These are phyloP conservation scores for Burhinus oedicnemus DNA, from an alignment of 2,113 vertebrate genomes.

Conservation along the genomic window DNA sequence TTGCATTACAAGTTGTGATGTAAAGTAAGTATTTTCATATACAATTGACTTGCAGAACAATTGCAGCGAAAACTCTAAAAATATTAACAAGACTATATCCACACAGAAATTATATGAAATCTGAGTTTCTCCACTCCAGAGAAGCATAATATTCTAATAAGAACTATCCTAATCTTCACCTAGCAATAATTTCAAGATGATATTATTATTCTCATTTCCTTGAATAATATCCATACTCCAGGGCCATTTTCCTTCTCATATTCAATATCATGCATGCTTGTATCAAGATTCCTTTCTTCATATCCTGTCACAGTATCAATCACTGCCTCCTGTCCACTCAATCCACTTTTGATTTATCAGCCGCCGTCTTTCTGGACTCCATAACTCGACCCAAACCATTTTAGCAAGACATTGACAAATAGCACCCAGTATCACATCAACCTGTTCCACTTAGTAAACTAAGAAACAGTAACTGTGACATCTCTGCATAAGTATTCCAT, in stretches of 20 bases:
- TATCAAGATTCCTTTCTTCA: slow-evolving; percentile 87
- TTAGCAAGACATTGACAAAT: slow-evolving; percentile 95
- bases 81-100: slow-evolving; percentile 33
- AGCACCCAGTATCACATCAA: slow-evolving; percentile 86
- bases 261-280: slow-evolving; percentile 84
- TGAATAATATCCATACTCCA: slow-evolving; percentile 94
- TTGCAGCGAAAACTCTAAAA: not conserved
- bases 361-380: slow-evolving; percentile 85
- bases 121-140: slow-evolving; percentile 27
- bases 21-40: not conserved
- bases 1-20: not conserved
- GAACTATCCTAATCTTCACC: slow-evolving; percentile 90
- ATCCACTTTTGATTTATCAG: slow-evolving; percentile 99
- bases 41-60: slow-evolving; percentile 22
- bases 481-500: slow-evolving; percentile 83
- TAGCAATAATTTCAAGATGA: slow-evolving; percentile 87
- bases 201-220: slow-evolving; percentile 94
- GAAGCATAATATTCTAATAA: slow-evolving; percentile 84
- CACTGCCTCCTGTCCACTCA: slow-evolving; percentile 99
- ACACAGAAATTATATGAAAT: slow-evolving; percentile 33
- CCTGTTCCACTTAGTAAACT: slow-evolving; percentile 91
- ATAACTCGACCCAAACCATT: slow-evolving; percentile 95
- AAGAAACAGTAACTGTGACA: slow-evolving; percentile 86
- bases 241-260: slow-evolving; percentile 87
- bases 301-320: slow-evolving; percentile 99